A percentile compares a stretch with the other conserved stretches of the same genome.
phyloP scores from a whole-genome alignment of 1,140 invertebrate genomes.

The Archivesica marissinica region DNA sequence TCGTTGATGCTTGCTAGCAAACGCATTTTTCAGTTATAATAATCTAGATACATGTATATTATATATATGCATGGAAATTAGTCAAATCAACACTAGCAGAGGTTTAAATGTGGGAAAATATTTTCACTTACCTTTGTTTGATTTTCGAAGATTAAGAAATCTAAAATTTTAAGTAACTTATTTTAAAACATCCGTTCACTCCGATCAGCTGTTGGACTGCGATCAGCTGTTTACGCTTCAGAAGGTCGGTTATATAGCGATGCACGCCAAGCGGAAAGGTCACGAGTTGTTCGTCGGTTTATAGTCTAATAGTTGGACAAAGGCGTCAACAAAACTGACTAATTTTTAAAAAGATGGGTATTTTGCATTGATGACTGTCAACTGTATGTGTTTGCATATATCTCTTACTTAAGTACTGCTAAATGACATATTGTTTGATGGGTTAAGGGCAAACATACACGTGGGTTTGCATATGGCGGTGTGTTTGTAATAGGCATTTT shows the following conservation, averaged over 20 bases:
- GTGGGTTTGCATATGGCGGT: neutral
- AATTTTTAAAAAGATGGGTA: neutral
- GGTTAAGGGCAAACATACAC: neutral
- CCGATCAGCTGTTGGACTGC: slow-evolving; percentile 33
- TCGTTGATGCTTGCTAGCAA: too few relatives aligned
- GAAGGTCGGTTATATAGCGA: slow-evolving; percentile 25
- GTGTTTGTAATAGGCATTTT: neutral
- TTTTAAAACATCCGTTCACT: slow-evolving; percentile 25
- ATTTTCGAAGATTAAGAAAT: too few relatives aligned
- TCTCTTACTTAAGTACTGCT: neutral
- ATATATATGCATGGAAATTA: too few relatives aligned
- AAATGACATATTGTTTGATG: neutral
- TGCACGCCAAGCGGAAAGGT: slow-evolving; percentile 8
- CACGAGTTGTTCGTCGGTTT: neutral
- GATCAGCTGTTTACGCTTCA: slow-evolving; percentile 20
- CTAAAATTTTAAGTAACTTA: too few relatives aligned
- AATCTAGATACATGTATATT: too few relatives aligned
- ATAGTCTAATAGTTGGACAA: neutral
- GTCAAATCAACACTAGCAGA: too few relatives aligned
- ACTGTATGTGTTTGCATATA: neutral
- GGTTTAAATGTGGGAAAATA: too few relatives aligned
- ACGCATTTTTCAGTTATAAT: too few relatives aligned
- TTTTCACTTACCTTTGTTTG: too few relatives aligned
- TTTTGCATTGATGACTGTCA: neutral
- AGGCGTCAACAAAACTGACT: neutral